A percentile compares a stretch with the other conserved stretches of the same genome.
Evolutionary conservation across 2,113 vertebrate species (phyloP).

Genomic region (Rhinolophus ferrumequinum): DNA sequence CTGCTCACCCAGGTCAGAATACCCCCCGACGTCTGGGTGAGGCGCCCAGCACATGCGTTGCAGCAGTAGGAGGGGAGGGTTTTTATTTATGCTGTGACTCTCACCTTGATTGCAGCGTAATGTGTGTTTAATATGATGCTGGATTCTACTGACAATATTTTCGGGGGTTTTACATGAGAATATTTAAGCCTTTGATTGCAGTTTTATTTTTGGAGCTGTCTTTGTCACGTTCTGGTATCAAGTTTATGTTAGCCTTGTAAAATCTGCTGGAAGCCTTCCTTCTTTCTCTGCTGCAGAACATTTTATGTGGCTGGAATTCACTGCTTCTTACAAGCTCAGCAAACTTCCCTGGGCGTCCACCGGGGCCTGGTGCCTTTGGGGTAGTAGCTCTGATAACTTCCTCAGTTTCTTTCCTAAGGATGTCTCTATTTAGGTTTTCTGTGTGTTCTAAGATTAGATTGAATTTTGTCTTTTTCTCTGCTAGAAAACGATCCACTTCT

Average conservation of each 20-base stretch:
- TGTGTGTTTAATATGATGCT: not conserved
- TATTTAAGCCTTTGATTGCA: not conserved
- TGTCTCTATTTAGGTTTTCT: not conserved
- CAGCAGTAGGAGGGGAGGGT: too few relatives aligned
- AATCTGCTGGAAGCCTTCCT: not conserved
- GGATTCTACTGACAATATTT: not conserved
- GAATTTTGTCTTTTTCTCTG: not conserved
- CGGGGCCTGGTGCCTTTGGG: not conserved
- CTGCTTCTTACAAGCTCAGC: not conserved
- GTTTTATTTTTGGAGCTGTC: not conserved
- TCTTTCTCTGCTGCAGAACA: not conserved
- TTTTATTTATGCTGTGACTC: not conserved
- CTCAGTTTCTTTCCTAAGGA: not conserved
- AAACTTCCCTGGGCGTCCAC: not conserved
- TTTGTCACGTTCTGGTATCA: not conserved
- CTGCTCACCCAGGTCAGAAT: not conserved
- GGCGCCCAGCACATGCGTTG: not conserved
- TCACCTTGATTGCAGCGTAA: not conserved
- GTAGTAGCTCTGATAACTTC: not conserved
- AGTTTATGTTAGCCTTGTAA: not conserved
- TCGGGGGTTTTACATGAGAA: not conserved
- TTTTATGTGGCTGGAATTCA: not conserved
- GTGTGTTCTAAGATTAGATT: not conserved
- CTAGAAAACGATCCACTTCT: not conserved
- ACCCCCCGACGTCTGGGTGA: fast-evolving